Conservation (phyloP, 2,113 vertebrate species). For the Gyps fulvus region DNA sequence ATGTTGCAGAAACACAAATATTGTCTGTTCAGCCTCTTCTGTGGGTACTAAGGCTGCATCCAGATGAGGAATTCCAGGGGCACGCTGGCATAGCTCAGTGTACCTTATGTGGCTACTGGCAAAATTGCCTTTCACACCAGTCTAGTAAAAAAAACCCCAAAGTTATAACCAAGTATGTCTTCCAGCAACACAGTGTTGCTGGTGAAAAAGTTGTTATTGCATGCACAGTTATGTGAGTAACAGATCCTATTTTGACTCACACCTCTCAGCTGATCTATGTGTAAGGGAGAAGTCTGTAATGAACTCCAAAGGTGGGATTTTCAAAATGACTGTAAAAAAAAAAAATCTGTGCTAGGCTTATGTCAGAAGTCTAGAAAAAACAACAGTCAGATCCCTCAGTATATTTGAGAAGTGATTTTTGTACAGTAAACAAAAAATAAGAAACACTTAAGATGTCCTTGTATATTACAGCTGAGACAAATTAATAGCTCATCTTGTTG, state of each 20-base stretch:
- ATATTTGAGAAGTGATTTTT: not conserved
- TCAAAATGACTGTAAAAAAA: not conserved
- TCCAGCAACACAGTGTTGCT: not conserved
- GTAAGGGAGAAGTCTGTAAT: not conserved
- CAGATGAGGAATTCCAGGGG: not conserved
- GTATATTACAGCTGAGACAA: not conserved
- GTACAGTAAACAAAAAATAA: not conserved
- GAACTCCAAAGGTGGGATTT: not conserved
- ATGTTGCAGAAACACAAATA: not conserved
- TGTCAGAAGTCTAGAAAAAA: not conserved
- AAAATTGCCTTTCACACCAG: not conserved
- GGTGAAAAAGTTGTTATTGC: not conserved
- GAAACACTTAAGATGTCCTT: not conserved
- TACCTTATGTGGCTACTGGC: not conserved
- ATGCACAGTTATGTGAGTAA: no score
- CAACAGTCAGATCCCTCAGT: not conserved
- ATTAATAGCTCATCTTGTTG: not conserved
- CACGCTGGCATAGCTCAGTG: not conserved
- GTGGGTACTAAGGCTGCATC: not conserved
- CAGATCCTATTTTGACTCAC: not conserved
- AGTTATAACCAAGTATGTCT: not conserved
- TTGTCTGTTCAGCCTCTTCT: not conserved
- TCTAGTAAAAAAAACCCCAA: not conserved
- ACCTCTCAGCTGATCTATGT: not conserved
- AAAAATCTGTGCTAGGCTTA: not conserved